Base-by-base conservation (phyloP, 2,113 vertebrate species). In the Pituophis catenifer region DNA sequence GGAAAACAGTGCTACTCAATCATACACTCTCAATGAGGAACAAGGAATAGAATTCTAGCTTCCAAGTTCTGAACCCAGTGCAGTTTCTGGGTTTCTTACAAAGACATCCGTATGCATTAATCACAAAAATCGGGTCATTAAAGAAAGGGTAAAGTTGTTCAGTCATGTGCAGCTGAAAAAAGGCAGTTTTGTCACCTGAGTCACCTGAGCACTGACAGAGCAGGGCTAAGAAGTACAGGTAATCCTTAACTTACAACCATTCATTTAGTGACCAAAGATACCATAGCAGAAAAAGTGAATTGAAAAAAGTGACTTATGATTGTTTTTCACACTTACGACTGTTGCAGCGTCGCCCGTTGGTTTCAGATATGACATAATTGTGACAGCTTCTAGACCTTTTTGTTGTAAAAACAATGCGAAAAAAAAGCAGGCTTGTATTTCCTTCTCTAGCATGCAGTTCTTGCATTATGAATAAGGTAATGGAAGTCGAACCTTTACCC, bases 301-400 rank as follows among this genome's bases (percentile, higher is more conserved):
- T 70, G 62, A n/a, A n/a, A 65, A 70, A n/a, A 70, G 5, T 13
- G 62, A 70, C 62, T 13, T 70, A n/a, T n/a, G 62, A 70, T n/a
- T 26, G 0, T 70, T 12, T 70, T n/a, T n/a, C 29, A 70, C 62
- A n/a, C 62, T 62, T 62, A 62, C 0, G 3, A 29, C 26, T 29
- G 26, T 29, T 65, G 62, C 10, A 70, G 1, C 11, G 13, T 24
- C 54, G 13, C 9, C n/a, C 91, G n/a, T 90, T 81, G 44, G 24
- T 90, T 94, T 94, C 91, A 90, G 53, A 81, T 88, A 88, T 29
- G 4, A 2, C 55, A n/a, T 53, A n/a, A 91, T 0, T 48, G 48
- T 65, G 89, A 89, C 55, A 89, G 8, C 57, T 86, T 94, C 54
- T 89, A 93, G n/a, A 89, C 65, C 24, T 62, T 93, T 89, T 9